Evolutionary conservation across 2,113 vertebrate species (phyloP).

Genomic region (Marcusenius ussheri): DNA sequence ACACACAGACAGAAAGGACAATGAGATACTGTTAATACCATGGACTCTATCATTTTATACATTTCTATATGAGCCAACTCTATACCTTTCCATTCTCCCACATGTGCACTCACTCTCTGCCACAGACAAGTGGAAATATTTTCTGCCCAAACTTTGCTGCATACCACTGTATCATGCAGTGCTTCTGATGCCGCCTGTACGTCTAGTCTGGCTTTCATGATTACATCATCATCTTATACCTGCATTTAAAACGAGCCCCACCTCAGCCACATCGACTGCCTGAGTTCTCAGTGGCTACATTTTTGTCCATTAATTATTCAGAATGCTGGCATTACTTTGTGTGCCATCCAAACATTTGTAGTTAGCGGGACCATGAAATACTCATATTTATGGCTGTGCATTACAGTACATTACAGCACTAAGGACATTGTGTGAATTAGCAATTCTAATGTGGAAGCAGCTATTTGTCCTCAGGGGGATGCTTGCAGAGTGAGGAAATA

Average conservation of each 20-base stretch:
- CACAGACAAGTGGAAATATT: neutral
- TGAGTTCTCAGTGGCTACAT: neutral
- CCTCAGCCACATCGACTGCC: neutral
- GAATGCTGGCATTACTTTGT: no score
- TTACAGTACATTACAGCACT: neutral
- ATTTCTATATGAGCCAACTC: neutral
- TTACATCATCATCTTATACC: neutral
- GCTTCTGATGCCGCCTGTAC: neutral
- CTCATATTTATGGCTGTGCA: conserved; percentile 5
- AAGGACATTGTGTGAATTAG: conserved; percentile 5
- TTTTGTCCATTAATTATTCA: neutral
- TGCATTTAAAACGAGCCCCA: neutral
- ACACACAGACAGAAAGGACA: neutral
- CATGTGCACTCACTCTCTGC: neutral
- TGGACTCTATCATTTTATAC: neutral
- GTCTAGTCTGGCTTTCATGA: neutral
- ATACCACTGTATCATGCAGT: neutral
- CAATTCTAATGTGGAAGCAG: neutral
- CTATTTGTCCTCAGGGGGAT: neutral
- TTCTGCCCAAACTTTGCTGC: neutral
- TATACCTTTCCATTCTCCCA: neutral
- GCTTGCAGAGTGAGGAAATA: neutral
- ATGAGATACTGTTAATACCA: neutral
- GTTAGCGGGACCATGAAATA: neutral
- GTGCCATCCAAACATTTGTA: neutral